phyloP scores from a whole-genome alignment of 2,888 invertebrate species.

The Argyra leucocephala region DNA sequence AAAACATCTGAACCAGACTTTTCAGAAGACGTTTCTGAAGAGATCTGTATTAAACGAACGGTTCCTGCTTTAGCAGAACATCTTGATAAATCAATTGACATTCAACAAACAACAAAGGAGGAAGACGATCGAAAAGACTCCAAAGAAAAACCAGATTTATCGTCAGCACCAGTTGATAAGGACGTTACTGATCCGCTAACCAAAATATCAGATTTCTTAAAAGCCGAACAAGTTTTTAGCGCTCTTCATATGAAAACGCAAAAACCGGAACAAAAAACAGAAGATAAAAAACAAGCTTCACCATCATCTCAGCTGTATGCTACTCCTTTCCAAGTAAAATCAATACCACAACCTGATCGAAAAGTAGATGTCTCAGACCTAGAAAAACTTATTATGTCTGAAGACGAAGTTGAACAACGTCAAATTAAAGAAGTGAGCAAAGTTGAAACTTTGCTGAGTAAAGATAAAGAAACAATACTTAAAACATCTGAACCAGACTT shows the following conservation, averaged over 20 bases:
- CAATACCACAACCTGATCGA: too few relatives aligned
- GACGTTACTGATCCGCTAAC: neutral
- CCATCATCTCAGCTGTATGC: too few relatives aligned
- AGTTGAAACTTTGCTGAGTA: neutral
- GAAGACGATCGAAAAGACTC: neutral
- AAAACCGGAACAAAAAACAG: too few relatives aligned
- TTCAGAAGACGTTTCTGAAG: constrained; percentile 32
- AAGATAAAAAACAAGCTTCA: too few relatives aligned
- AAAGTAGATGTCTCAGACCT: too few relatives aligned
- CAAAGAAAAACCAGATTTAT: neutral
- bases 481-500: neutral
- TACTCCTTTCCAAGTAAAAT: too few relatives aligned
- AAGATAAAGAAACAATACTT: neutral
- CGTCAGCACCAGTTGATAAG: neutral
- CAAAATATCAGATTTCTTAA: neutral
- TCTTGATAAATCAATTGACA: too few relatives aligned
- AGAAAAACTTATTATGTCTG: too few relatives aligned
- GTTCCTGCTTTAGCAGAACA: constrained; percentile 27
- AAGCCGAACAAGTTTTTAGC: too few relatives aligned
- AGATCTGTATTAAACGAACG: constrained; percentile 30
- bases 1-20: neutral
- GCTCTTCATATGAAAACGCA: too few relatives aligned
- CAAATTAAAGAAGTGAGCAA: neutral
- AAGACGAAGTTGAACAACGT: too few relatives aligned
- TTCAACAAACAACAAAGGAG: too few relatives aligned